Conservation (phyloP, 2,888 invertebrate species). For the Pomacea canaliculata region DNA sequence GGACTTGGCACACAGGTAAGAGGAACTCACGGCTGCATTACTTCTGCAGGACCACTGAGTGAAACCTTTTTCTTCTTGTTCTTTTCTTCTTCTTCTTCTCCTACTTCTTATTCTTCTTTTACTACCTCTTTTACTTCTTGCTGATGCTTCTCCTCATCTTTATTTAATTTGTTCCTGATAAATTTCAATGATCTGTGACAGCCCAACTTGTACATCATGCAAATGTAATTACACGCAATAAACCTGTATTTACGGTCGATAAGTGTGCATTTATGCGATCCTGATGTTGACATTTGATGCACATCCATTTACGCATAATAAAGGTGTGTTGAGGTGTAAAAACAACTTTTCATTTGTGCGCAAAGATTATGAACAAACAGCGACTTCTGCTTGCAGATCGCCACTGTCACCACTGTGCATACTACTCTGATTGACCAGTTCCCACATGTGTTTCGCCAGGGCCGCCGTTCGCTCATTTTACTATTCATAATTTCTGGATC, state of each 20-base stretch:
- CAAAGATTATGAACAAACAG: too few species aligned
- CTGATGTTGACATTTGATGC: too few species aligned
- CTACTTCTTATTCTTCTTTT: neutral
- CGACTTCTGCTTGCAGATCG: slow-evolving; percentile 64
- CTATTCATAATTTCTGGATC: slow-evolving; percentile 63
- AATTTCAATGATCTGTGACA: too few species aligned
- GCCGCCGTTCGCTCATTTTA: slow-evolving; percentile 60
- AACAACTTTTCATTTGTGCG: too few species aligned
- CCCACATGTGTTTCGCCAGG: slow-evolving; percentile 67
- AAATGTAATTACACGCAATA: too few species aligned
- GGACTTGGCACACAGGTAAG: slow-evolving; percentile 63
- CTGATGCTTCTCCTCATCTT: neutral
- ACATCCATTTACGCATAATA: too few species aligned
- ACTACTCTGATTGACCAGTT: slow-evolving; percentile 73
- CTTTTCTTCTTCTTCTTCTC: too few species aligned
- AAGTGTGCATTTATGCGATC: too few species aligned
- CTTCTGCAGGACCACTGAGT: neutral
- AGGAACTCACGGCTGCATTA: neutral
- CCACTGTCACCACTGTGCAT: slow-evolving; percentile 73
- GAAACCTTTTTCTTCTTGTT: neutral
- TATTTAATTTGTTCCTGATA: too few species aligned
- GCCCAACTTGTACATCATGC: too few species aligned
- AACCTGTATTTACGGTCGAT: too few species aligned
- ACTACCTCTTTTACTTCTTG: neutral
- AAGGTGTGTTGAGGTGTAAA: too few species aligned